A percentile compares a stretch with the other conserved stretches of the same genome.
Conservation (phyloP, 1,140 invertebrate species). For the Aethina tumida region DNA sequence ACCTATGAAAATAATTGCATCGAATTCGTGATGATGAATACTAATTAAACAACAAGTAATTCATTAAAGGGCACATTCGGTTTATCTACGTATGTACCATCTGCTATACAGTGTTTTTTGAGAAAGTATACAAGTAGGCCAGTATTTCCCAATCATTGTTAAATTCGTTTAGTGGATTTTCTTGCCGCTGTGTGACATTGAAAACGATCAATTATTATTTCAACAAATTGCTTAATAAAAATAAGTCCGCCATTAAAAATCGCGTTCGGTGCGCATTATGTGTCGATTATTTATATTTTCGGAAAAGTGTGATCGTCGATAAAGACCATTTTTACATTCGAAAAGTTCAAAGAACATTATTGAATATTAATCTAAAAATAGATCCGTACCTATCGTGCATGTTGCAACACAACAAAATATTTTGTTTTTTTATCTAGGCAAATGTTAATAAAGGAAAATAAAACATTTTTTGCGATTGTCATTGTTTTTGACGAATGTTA, state of each 20-base stretch:
- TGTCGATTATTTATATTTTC: conserved; percentile 8
- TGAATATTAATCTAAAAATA: conserved; percentile 1
- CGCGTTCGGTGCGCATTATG: conserved; percentile 2
- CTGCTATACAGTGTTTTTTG: conserved; percentile 10
- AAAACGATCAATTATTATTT: conserved; percentile 20
- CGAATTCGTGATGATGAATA: too few relatives aligned
- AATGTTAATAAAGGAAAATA: too few relatives aligned
- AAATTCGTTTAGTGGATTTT: conserved; percentile 15
- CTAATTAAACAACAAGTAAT: too few relatives aligned
- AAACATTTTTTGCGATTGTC: too few relatives aligned
- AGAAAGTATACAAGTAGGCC: conserved; percentile 21
- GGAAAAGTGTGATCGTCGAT: background rate
- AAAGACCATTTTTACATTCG: background rate
- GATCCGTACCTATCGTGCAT: background rate
- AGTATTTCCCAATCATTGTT: conserved; percentile 20
- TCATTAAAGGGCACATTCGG: too few relatives aligned
- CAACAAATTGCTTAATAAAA: conserved; percentile 12
- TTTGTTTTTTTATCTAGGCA: too few relatives aligned
- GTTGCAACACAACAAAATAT: too few relatives aligned
- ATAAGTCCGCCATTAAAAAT: conserved; percentile 11
- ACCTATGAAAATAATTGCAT: too few relatives aligned
- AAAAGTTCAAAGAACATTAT: conserved; percentile 2
- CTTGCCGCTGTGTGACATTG: conserved; percentile 20
- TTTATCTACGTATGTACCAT: too few relatives aligned
- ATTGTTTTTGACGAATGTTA: too few relatives aligned